These are phyloP conservation scores for Drosophila melanosoma DNA, from an alignment of 2,888 invertebrate species.

Conservation along the genomic window DNA sequence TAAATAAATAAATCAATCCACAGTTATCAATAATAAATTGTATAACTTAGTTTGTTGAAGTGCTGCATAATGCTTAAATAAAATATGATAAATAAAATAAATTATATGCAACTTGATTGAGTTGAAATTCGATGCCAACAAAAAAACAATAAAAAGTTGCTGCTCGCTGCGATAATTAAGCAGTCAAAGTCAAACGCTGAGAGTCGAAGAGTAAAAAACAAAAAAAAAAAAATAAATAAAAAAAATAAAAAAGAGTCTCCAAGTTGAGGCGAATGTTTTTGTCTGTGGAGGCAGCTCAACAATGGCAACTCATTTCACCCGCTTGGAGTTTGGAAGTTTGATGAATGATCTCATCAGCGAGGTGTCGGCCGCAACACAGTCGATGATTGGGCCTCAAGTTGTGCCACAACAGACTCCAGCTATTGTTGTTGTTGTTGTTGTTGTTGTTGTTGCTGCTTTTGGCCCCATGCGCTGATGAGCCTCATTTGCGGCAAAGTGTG, in stretches of 20 bases:
- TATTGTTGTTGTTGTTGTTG: constrained; percentile 3
- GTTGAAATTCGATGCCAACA: constrained; percentile 35
- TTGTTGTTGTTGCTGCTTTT: constrained; percentile 14
- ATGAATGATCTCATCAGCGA: constrained; percentile 84
- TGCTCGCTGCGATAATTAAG: constrained; percentile 68
- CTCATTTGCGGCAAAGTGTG: constrained; percentile 71
- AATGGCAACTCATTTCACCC: constrained; percentile 82
- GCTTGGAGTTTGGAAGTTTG: constrained; percentile 65
- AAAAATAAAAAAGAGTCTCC: constrained; percentile 27
- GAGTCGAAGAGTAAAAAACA: constrained; percentile 35
- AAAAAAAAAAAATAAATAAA: not conserved
- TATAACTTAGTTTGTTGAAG: not conserved
- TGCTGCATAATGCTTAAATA: not conserved
- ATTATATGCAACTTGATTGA: not conserved
- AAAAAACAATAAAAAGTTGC: constrained; percentile 2
- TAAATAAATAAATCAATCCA: not conserved
- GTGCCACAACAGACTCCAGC: constrained; percentile 18
- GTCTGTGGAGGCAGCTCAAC: constrained; percentile 57
- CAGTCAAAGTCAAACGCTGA: constrained; percentile 67
- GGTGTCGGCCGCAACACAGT: constrained; percentile 76
- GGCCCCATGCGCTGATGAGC: constrained; percentile 53
- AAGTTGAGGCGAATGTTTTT: constrained; percentile 35
- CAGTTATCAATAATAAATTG: not conserved
- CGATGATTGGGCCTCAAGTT: constrained; percentile 65
- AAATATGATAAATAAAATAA: constrained; percentile 13